Evolutionary conservation across 2,113 vertebrate species (phyloP).

Genomic region (Coptodon bakossiorum): DNA sequence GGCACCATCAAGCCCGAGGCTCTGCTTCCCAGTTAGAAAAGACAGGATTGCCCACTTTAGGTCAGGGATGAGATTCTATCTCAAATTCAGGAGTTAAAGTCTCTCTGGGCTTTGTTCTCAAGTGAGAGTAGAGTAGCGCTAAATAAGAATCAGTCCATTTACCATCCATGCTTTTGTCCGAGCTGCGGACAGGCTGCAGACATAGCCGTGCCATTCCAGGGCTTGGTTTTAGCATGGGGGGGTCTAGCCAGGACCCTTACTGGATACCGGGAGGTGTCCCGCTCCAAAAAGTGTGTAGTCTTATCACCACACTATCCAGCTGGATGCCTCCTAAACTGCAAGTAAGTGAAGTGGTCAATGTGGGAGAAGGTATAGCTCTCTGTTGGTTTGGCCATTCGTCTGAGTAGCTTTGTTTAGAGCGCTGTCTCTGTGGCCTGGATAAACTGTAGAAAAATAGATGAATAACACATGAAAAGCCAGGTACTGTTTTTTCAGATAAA

Average conservation of each 20-base stretch:
- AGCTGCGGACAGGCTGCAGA: not conserved
- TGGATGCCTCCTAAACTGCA: not conserved
- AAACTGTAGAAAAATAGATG: not conserved
- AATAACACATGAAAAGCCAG: not conserved
- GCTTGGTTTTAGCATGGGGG: not conserved
- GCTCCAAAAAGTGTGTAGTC: not conserved
- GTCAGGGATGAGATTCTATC: not conserved
- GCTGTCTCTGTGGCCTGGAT: rapidly evolving
- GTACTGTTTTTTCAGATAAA: not conserved
- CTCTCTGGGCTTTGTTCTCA: not conserved
- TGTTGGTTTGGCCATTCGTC: rapidly evolving
- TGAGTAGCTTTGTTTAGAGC: not conserved
- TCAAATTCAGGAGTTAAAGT: not conserved
- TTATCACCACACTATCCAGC: not conserved
- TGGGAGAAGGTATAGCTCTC: rapidly evolving
- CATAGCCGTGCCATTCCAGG: not conserved
- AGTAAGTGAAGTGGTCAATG: rapidly evolving
- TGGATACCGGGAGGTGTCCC: not conserved
- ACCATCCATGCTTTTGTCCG: not conserved
- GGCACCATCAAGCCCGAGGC: not conserved
- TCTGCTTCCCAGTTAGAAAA: not conserved
- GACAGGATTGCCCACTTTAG: not conserved
- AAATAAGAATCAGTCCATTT: not conserved
- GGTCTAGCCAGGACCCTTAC: not conserved
- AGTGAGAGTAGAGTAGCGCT: not conserved